Evolutionary conservation across 2,113 vertebrate genomes (phyloP).

Genomic region (Lates calcarifer): DNA sequence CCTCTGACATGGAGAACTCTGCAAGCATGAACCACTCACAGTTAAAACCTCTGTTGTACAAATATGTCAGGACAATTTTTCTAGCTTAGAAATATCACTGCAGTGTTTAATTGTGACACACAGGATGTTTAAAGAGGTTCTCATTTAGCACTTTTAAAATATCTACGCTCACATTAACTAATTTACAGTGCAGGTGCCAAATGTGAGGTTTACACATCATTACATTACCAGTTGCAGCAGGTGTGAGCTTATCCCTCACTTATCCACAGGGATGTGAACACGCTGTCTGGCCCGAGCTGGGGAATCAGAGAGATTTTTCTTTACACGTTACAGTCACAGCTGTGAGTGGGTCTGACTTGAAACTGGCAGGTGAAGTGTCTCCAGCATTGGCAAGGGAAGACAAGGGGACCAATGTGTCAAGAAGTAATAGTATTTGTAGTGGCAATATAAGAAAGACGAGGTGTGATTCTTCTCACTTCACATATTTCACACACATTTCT

Average conservation of each 20-base stretch:
- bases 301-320: slow-evolving; percentile 15
- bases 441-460: not conserved
- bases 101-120: not conserved
- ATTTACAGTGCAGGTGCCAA: slow-evolving; percentile 25
- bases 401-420: slow-evolving; percentile 2
- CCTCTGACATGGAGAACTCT: slow-evolving; percentile 5
- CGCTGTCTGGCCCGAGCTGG: slow-evolving; percentile 6
- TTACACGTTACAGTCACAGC: slow-evolving; percentile 31
- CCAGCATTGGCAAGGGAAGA: slow-evolving; percentile 2
- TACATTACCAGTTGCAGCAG: slow-evolving; percentile 24
- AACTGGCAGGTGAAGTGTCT: slow-evolving; percentile 13
- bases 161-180: not conserved
- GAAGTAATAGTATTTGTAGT: slow-evolving; percentile 16
- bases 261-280: slow-evolving; percentile 28
- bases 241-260: not conserved
- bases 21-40: not conserved
- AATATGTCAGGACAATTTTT: not conserved
- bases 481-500: not conserved
- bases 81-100: not conserved
- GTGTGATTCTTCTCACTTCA: slow-evolving; percentile 11
- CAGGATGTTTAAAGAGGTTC: slow-evolving; percentile 4
- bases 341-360: slow-evolving; percentile 13
- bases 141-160: not conserved
- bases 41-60: slow-evolving; percentile 5
- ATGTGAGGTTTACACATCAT: slow-evolving; percentile 33